Evolutionary conservation across 1,140 invertebrate genomes (phyloP).

Genomic region (Helicoverpa zea): DNA sequence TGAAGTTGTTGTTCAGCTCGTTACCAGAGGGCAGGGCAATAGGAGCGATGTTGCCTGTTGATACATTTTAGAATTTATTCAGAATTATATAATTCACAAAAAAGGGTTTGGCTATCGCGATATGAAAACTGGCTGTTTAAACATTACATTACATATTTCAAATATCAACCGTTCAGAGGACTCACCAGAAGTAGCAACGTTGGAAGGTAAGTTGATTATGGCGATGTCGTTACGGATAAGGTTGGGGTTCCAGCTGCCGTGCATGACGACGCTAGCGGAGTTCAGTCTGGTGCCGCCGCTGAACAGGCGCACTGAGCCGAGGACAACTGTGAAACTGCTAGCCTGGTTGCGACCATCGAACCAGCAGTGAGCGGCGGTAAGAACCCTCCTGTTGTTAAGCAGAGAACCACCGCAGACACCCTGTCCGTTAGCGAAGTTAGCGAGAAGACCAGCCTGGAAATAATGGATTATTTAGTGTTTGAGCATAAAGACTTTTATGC

Average conservation of each 20-base stretch:
- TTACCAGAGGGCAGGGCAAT: conserved; percentile 33
- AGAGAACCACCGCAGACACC: conserved; percentile 63
- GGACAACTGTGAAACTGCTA: conserved; percentile 53
- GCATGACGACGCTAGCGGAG: conserved; percentile 55
- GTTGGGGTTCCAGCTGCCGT: conserved; percentile 51
- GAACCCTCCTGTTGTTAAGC: conserved; percentile 50
- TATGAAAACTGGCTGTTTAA: neutral
- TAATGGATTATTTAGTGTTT: neutral
- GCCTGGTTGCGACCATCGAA: conserved; percentile 54
- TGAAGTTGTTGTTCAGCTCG: conserved; percentile 36
- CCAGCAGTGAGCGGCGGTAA: conserved; percentile 72
- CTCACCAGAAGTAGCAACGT: conserved; percentile 69
- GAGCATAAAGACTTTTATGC: no score
- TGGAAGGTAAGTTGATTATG: conserved; percentile 64
- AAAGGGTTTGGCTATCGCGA: no score
- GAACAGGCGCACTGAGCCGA: conserved; percentile 65
- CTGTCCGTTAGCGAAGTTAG: conserved; percentile 36
- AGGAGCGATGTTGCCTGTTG: neutral
- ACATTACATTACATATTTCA: neutral
- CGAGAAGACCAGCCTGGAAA: conserved; percentile 62
- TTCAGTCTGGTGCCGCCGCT: conserved; percentile 60
- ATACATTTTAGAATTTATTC: no score
- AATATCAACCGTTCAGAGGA: neutral
- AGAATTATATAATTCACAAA: no score
- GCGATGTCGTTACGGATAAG: conserved; percentile 64